phyloP scores from a whole-genome alignment of 2,888 invertebrate species.

The Serrognathus titanus region DNA sequence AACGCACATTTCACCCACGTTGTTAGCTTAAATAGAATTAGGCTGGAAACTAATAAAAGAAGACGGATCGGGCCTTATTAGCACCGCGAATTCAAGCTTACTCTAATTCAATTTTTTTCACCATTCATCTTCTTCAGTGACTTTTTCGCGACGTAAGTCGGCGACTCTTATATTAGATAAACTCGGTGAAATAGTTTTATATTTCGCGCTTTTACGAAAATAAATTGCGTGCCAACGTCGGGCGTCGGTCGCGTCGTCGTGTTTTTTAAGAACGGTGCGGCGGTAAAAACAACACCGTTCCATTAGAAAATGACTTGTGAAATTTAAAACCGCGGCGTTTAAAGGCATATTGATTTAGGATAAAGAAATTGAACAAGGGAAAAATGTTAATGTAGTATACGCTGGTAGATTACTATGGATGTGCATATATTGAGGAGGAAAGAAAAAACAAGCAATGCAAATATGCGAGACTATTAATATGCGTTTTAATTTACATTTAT shows the following conservation, averaged over 20 bases:
- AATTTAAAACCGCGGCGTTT: conserved; percentile 32
- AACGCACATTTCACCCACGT: background rate
- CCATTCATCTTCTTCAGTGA: conserved; percentile 42
- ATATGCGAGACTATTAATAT: conserved; percentile 6
- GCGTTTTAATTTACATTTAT: conserved; percentile 14
- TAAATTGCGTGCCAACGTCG: background rate
- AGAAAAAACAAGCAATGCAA: too few species aligned
- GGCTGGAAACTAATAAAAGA: conserved; percentile 40
- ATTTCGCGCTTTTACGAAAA: background rate
- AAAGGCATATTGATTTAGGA: conserved; percentile 31
- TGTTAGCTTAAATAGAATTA: conserved; percentile 9
- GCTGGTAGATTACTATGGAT: conserved; percentile 9
- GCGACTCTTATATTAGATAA: background rate
- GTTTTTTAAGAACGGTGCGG: background rate
- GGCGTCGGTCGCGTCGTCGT: background rate
- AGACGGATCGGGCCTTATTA: conserved; percentile 45
- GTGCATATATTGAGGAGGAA: conserved; percentile 3
- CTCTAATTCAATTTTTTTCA: conserved; percentile 36
- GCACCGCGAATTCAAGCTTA: conserved; percentile 38
- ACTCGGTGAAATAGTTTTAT: background rate
- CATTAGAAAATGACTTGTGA: conserved; percentile 30
- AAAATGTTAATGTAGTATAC: conserved; percentile 10
- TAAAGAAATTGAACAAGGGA: conserved; percentile 12
- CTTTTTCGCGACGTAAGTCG: conserved; percentile 13
- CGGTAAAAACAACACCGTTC: conserved; percentile 24